Evolutionary conservation across 2,113 vertebrate genomes (phyloP).

Genomic region (Choloepus hoffmanni): DNA sequence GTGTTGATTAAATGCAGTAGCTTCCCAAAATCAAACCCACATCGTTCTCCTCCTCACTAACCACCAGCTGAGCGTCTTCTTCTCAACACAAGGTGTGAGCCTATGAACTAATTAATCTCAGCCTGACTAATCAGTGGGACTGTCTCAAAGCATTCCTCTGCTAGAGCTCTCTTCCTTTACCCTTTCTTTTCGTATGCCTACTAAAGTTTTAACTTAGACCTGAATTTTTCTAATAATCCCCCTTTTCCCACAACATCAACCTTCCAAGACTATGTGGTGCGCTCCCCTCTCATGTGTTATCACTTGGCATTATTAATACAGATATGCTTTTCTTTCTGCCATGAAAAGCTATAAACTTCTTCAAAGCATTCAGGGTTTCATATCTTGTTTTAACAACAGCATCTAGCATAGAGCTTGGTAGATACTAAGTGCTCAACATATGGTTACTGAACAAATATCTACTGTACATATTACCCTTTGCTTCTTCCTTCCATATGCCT

Average conservation of each 20-base stretch:
- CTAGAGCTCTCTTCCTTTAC: neutral
- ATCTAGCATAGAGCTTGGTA: neutral
- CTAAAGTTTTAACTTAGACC: neutral
- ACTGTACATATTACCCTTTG: neutral
- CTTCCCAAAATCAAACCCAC: neutral
- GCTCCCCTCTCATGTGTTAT: neutral
- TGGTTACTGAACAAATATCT: neutral
- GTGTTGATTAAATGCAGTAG: neutral
- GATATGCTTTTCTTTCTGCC: neutral
- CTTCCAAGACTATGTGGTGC: neutral
- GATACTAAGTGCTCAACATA: rapidly evolving
- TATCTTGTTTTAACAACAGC: neutral
- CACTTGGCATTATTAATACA: neutral
- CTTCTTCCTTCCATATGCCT: neutral
- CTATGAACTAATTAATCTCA: neutral
- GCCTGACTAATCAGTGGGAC: neutral
- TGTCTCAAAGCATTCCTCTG: neutral
- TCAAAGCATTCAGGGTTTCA: neutral
- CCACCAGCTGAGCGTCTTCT: neutral
- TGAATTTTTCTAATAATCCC: neutral
- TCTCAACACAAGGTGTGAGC: neutral
- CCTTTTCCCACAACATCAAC: neutral
- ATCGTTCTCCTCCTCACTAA: neutral
- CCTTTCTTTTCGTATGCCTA: neutral
- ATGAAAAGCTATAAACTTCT: neutral